Conservation (phyloP, 2,113 vertebrate species). For the Sander vitreus region DNA sequence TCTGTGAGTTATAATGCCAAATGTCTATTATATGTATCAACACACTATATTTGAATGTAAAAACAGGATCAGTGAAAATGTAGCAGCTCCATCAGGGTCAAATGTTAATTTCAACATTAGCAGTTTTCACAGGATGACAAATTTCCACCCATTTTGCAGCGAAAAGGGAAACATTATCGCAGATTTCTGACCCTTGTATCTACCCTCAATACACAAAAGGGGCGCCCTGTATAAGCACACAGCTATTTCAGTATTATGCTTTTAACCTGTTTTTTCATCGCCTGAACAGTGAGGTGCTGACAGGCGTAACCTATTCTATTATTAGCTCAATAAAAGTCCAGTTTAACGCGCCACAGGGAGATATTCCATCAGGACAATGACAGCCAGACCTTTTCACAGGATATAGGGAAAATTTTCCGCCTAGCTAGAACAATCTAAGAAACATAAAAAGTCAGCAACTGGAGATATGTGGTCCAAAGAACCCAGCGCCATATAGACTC, state of each 20-base stretch:
- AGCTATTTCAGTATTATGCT: conserved; percentile 53
- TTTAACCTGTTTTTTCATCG: conserved; percentile 70
- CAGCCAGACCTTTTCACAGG: conserved; percentile 83
- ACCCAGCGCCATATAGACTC: conserved; percentile 16
- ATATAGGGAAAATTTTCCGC: conserved; percentile 75
- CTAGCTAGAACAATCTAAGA: conserved; percentile 72
- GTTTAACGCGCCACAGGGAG: conserved; percentile 83
- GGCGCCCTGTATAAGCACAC: conserved; percentile 25
- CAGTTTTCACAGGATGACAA: conserved; percentile 1
- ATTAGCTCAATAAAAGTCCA: conserved; percentile 84
- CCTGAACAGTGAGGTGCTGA: conserved; percentile 80
- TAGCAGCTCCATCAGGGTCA: neutral
- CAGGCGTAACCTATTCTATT: conserved; percentile 86
- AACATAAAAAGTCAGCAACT: conserved; percentile 71
- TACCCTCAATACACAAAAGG: conserved; percentile 51
- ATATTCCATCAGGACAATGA: conserved; percentile 84
- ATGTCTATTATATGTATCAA: neutral
- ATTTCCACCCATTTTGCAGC: conserved; percentile 39
- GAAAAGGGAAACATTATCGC: conserved; percentile 14
- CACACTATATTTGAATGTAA: conserved; percentile 18
- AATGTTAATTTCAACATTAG: conserved; percentile 31
- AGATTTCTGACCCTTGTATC: conserved; percentile 50
- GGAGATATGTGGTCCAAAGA: conserved; percentile 42
- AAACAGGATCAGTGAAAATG: conserved; percentile 7
- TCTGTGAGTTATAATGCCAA: neutral